phyloP scores from a whole-genome alignment of 2,797 vertebrate genomes.

The Nothura maculosa region DNA sequence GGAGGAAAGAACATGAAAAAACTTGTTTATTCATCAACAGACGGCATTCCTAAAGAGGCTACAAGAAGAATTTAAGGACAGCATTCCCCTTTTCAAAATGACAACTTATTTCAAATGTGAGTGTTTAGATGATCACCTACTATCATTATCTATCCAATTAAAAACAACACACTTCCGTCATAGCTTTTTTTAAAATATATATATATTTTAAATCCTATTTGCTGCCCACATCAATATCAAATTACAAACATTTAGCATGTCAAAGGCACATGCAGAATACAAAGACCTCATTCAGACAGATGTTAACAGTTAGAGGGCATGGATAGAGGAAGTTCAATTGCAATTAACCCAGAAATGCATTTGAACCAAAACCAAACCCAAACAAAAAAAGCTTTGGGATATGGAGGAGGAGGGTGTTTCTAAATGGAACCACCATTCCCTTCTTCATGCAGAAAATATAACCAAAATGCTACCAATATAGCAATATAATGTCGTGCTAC shows the following conservation, averaged over 20 bases:
- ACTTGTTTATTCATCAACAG: background rate
- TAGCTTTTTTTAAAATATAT: too few species aligned
- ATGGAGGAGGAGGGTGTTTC: background rate
- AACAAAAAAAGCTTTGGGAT: background rate
- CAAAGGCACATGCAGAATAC: background rate
- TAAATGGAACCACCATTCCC: background rate
- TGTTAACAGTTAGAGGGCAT: background rate
- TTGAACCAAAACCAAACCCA: background rate
- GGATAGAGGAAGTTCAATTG: background rate
- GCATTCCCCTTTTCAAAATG: background rate
- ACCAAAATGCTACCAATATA: background rate
- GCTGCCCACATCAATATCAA: background rate
- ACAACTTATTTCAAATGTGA: background rate
- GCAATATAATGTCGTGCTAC: background rate
- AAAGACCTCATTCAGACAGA: background rate
- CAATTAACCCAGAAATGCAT: background rate
- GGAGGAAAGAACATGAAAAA: background rate
- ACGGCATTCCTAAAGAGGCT: background rate
- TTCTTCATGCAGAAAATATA: background rate
- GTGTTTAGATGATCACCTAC: background rate
- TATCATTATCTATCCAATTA: background rate
- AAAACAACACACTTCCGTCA: background rate
- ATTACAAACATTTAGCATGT: background rate
- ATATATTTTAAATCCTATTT: background rate
- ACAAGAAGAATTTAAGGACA: background rate